Evolutionary conservation across 2,797 vertebrate species (phyloP), one percentile per base, ranked within the genome.

Genomic region (Chelmon rostratus): DNA sequence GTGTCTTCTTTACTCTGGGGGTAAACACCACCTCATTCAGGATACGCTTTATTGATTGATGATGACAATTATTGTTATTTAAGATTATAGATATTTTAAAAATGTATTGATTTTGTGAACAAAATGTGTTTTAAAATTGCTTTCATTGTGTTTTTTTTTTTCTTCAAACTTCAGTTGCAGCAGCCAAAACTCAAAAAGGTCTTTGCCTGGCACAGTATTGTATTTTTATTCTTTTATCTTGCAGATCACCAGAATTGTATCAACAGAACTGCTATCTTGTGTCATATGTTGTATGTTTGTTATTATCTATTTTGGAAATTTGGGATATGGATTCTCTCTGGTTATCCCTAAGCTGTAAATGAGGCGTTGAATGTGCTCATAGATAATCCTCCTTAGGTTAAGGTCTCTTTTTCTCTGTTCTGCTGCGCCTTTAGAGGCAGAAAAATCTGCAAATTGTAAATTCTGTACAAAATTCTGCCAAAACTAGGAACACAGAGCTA

Each of bases 381-480:
- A 91, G 88, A 84, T 89, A 81, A 88, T 90, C 83, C 75, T 90
- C 79, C 73, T 81, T 86, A 85, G 85, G 72, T 89, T 87, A 79
- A 80, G 57, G 62, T 70, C 54, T 83, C 70, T 85, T 13, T 63
- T 63, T 78, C 79, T 86, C 61, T 68, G 70, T 81, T 90, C 85
- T 88, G 76, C 86, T 90, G 86, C 84, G 13, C 82, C 87, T 81
- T 88, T 63, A 82, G 89, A 83, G 81, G 79, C 78, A 70, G 81
- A 78, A 37, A 37, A 76, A 75, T 84, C 76, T 90, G 91, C 85
- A 89, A 93, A 91, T 40, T 97, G 96, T 97, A 96, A 96, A 97
- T 96, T 94, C 82, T 96, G 95, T 97, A 96, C 93, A 93, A 94
- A 76, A 96, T 91, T 93, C 94, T 92, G 92, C 93, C 84, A 88